Conservation (phyloP, 2,113 vertebrate species). For the Poecilia latipinna region DNA sequence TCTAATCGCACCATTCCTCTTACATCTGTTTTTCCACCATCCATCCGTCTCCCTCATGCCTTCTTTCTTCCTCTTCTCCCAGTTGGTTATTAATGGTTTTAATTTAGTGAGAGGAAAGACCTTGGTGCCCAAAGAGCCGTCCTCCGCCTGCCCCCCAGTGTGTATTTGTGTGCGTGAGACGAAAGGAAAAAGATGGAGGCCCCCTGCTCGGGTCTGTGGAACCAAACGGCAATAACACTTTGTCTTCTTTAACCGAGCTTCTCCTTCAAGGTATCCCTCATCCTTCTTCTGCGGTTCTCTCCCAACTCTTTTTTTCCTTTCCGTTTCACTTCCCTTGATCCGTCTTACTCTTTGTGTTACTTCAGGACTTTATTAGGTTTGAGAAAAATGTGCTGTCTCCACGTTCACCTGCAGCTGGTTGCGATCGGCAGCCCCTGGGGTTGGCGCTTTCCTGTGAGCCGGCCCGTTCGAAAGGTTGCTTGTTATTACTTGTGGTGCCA, state of each 20-base stretch:
- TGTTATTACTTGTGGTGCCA: constrained; percentile 28
- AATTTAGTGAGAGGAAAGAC: constrained; percentile 86
- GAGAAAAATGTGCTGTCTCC: not conserved
- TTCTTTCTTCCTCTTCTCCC: constrained; percentile 50
- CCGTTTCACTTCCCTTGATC: constrained; percentile 29
- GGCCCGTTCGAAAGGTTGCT: constrained; percentile 20
- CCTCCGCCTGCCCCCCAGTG: constrained; percentile 62
- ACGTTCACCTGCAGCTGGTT: constrained; percentile 1
- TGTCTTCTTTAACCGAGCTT: constrained; percentile 82
- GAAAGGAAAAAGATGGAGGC: constrained; percentile 15
- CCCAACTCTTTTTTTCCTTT: constrained; percentile 13
- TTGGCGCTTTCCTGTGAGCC: not conserved
- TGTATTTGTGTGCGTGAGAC: constrained; percentile 61
- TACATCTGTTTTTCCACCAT: constrained; percentile 10
- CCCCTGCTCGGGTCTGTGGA: constrained; percentile 51
- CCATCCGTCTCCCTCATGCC: constrained; percentile 41
- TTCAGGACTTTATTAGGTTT: not conserved
- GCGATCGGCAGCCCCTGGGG: not conserved
- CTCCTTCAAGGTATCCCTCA: constrained; percentile 68
- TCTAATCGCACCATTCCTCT: constrained; percentile 25
- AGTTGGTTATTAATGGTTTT: constrained; percentile 92
- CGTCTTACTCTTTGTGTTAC: not conserved
- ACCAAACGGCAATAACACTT: constrained; percentile 73
- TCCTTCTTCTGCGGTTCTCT: constrained; percentile 39
- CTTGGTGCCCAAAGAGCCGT: constrained; percentile 80